Evolutionary conservation across 2,113 vertebrate genomes (phyloP), one percentile per base, ranked within the genome.

Genomic region (Nerophis ophidion): DNA sequence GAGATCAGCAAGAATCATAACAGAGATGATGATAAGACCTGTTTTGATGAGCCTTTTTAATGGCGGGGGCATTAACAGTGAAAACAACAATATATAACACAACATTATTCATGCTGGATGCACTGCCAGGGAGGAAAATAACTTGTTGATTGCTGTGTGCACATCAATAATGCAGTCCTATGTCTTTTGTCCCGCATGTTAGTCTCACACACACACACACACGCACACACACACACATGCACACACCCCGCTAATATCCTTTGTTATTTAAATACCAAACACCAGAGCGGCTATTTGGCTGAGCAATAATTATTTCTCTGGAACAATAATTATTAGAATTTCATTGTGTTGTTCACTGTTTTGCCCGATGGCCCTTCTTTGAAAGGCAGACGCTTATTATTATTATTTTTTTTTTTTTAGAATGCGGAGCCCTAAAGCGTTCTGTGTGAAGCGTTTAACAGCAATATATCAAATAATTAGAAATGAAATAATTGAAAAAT

Each of bases 251-350:
- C 71, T 80, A 76, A 80, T 84, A 69, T 65, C 52, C 48, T 45
- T 79, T 81, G 71, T 84, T 87, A 85, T 86, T 86, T 85, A 86
- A 85, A 80, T 63, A 72, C 74, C 61, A 85, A 85, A 77, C 63
- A 72, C 72, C 62, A 63, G 60, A 54, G 66, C 68, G 74, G 81
- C 84, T 82, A 82, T 71, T 76, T 63, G 14, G 79, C 77, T 82
- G 74, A 85, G 73, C 76, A 88, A 86, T 87, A 88, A 86, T 88
- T 88, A 86, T 87, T 86, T 56, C 83, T 79, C 75, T 47, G 77
- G 66, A 80, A 85, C 80, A 88, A 86, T 86, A 85, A 88, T 88
- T 88, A 84, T 85, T 86, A 88, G 76, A 66, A 72, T 85, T 85
- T 84, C 81, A 81, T 81, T 82, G 79, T 75, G 71, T 81, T 85